Conservation (phyloP, 1,140 invertebrate species). For the Halesus radiatus region DNA sequence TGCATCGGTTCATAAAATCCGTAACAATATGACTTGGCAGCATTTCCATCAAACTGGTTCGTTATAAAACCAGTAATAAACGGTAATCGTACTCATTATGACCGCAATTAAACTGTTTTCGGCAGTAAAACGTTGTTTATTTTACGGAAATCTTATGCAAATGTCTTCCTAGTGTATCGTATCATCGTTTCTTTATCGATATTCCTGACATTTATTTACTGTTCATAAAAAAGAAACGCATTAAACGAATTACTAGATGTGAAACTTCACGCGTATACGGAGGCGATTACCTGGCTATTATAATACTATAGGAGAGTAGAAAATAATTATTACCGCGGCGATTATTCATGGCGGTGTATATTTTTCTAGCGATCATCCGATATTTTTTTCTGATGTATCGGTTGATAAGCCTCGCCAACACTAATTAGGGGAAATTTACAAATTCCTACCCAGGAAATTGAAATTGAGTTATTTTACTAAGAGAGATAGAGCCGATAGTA, state of each 20-base stretch:
- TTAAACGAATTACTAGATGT: conserved; percentile 3
- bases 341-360: neutral
- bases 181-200: conserved; percentile 8
- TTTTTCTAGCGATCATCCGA: neutral
- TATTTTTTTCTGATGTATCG: conserved; percentile 6
- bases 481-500: neutral
- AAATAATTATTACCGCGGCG: too few relatives aligned
- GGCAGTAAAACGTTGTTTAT: neutral
- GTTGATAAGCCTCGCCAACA: neutral
- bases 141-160: conserved; percentile 20
- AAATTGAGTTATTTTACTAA: neutral
- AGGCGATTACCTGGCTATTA: conserved; percentile 14
- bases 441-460: neutral
- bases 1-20: too few relatives aligned
- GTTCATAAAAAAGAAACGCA: conserved; percentile 10
- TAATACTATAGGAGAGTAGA: neutral
- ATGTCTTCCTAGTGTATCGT: neutral
- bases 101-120: neutral
- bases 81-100: too few relatives aligned
- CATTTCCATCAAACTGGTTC: too few relatives aligned
- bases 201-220: conserved; percentile 16
- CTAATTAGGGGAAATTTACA: conserved; percentile 13
- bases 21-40: too few relatives aligned
- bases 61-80: too few relatives aligned
- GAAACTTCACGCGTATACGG: conserved; percentile 7